Percentiles rank a stretch among this genome's conserved stretches.
phyloP scores from a whole-genome alignment of 2,888 invertebrate genomes.

The Hydrotaea cyrtoneurina region DNA sequence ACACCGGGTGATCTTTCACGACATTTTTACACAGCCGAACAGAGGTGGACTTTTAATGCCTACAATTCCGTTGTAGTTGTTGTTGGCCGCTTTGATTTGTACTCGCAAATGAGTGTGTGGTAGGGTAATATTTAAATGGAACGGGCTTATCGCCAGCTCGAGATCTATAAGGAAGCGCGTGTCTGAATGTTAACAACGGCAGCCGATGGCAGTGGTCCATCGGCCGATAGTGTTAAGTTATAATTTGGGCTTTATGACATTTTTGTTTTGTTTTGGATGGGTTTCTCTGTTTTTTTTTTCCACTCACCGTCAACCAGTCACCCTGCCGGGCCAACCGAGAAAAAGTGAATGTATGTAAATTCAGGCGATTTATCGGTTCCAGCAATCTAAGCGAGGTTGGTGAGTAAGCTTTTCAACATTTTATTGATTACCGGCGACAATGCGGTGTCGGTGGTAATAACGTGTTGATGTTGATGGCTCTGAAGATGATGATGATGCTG shows the following conservation, averaged over 20 bases:
- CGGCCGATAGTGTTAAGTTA: slow-evolving; percentile 50
- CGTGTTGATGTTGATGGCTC: slow-evolving; percentile 29
- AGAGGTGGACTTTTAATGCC: not conserved
- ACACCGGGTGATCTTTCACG: slow-evolving; percentile 63
- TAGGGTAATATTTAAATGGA: slow-evolving; percentile 63
- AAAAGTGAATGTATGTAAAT: slow-evolving; percentile 42
- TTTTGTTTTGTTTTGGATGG: slow-evolving; percentile 14
- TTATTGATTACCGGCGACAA: slow-evolving; percentile 60
- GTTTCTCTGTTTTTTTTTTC: slow-evolving; percentile 12
- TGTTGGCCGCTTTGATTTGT: not conserved
- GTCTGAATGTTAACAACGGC: slow-evolving; percentile 66
- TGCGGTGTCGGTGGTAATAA: slow-evolving; percentile 31
- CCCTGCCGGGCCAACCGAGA: not conserved
- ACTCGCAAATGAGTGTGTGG: slow-evolving; percentile 38
- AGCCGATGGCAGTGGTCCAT: slow-evolving; percentile 59
- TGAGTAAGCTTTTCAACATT: slow-evolving; percentile 55
- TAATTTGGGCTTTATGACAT: slow-evolving; percentile 63
- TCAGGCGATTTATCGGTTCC: slow-evolving; percentile 44
- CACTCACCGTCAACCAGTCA: slow-evolving; percentile 26
- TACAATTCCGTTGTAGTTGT: not conserved
- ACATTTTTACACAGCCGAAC: slow-evolving; percentile 26
- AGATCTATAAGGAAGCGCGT: slow-evolving; percentile 66
- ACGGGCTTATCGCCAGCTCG: slow-evolving; percentile 52
- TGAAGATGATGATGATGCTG: slow-evolving; percentile 41
- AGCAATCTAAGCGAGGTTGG: slow-evolving; percentile 37